A percentile compares a stretch with the other conserved stretches of the same genome.
Evolutionary conservation across 2,113 vertebrate species (phyloP).

Genomic region (Xenopus borealis): DNA sequence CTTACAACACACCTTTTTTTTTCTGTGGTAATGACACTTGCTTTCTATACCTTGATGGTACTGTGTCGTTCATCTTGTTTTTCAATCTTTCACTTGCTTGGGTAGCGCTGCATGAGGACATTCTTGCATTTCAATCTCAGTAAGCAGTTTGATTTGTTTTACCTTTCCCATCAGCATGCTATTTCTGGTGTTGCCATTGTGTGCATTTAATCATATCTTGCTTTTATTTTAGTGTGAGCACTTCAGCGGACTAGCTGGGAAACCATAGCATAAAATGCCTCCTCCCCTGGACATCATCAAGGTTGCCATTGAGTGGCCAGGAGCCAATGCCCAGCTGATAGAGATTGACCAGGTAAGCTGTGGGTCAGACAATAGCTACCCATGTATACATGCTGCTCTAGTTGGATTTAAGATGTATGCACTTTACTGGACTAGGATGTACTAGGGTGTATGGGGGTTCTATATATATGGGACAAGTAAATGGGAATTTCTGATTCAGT

Average conservation of each 20-base stretch:
- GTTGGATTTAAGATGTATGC: too few relatives aligned
- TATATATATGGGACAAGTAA: too few relatives aligned
- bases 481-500: too few relatives aligned
- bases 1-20: background rate
- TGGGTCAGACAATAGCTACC: background rate
- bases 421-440: too few relatives aligned
- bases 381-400: too few relatives aligned
- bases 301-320: constrained; percentile 97
- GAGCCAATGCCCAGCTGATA: constrained; percentile 93
- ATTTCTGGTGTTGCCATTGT: background rate
- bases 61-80: background rate
- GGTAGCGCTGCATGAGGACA: too few relatives aligned
- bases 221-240: background rate
- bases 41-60: background rate
- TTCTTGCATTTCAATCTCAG: too few relatives aligned
- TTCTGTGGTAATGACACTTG: background rate
- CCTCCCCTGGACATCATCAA: constrained; percentile 94
- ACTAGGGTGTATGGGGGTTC: too few relatives aligned
- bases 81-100: background rate
- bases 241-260: constrained; percentile 10
- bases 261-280: constrained; percentile 71
- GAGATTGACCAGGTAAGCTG: constrained; percentile 92
- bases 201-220: background rate
- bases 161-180: background rate
- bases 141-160: background rate